phyloP scores from a whole-genome alignment of 2,113 vertebrate species.

The Actenoides hombroni region DNA sequence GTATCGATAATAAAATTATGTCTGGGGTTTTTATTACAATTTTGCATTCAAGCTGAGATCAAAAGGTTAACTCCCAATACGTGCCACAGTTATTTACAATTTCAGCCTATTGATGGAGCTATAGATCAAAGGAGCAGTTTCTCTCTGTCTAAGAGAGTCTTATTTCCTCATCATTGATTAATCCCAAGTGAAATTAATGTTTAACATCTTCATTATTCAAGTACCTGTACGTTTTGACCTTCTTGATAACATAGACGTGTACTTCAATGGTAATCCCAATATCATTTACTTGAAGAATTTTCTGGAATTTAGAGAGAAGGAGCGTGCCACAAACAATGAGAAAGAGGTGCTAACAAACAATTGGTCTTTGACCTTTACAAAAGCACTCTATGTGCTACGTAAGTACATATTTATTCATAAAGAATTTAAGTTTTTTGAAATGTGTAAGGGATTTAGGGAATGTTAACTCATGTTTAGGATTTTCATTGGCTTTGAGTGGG shows the following conservation, averaged over 20 bases:
- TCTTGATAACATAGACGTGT: constrained; percentile 53
- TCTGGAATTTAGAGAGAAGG: not conserved
- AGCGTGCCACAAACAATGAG: not conserved
- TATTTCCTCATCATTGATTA: constrained; percentile 49
- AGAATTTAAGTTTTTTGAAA: too few relatives aligned
- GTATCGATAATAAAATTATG: constrained; percentile 24
- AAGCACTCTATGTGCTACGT: not conserved
- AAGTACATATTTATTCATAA: not conserved
- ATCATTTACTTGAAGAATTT: not conserved
- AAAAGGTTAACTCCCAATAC: constrained; percentile 12
- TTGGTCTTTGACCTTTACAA: not conserved
- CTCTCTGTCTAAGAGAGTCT: not conserved
- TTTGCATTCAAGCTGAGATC: constrained; percentile 31
- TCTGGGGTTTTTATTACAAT: constrained; percentile 5
- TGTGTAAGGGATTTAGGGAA: too few relatives aligned
- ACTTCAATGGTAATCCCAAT: constrained; percentile 10
- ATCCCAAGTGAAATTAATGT: constrained; percentile 12
- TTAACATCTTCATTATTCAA: constrained; percentile 43
- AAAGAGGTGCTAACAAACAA: not conserved
- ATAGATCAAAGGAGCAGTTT: constrained; percentile 36
- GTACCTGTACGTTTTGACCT: constrained; percentile 22
- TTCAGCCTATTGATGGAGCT: constrained; percentile 47
- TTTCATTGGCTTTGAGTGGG: too few relatives aligned
- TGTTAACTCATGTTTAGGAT: too few relatives aligned
- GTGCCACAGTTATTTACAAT: constrained; percentile 36